Conservation (phyloP, 2,888 invertebrate genomes). For the Tridacna crocea region DNA sequence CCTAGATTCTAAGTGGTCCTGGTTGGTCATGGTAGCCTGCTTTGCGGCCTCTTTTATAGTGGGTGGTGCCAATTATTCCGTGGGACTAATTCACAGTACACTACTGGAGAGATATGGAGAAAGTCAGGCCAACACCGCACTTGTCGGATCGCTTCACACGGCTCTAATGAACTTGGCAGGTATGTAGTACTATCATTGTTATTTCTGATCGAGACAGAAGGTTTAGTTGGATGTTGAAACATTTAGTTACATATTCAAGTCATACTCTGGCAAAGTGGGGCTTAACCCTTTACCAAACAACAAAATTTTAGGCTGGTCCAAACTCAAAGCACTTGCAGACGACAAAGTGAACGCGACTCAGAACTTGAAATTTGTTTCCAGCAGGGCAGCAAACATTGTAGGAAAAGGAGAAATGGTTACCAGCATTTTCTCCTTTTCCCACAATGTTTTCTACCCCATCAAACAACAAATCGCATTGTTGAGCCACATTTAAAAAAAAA, state of each 20-base stretch:
- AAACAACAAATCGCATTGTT: no score
- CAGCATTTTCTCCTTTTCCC: not conserved
- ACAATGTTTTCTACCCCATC: not conserved
- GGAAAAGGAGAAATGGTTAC: not conserved
- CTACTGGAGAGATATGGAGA: slow-evolving; percentile 41
- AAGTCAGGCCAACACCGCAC: slow-evolving; percentile 40
- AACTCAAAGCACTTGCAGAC: no score
- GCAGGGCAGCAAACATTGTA: not conserved
- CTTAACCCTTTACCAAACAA: not conserved
- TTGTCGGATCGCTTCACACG: slow-evolving; percentile 49
- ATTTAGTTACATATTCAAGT: no score
- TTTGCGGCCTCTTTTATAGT: slow-evolving; percentile 40
- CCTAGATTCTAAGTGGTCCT: slow-evolving; percentile 51
- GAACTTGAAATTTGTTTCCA: no score
- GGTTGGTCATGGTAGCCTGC: slow-evolving; percentile 50
- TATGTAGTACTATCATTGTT: slow-evolving; percentile 11
- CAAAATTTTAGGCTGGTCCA: no score
- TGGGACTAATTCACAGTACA: slow-evolving; percentile 46
- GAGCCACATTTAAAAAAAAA: no score
- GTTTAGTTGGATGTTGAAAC: no score
- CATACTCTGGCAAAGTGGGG: no score
- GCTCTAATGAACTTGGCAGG: slow-evolving; percentile 49
- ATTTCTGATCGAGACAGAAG: no score
- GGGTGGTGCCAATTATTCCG: slow-evolving; percentile 49
- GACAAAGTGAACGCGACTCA: no score